These are phyloP conservation scores for Pseudomyrmex cubaensis DNA, from an alignment of 1,140 invertebrate species.

Conservation along the genomic window DNA sequence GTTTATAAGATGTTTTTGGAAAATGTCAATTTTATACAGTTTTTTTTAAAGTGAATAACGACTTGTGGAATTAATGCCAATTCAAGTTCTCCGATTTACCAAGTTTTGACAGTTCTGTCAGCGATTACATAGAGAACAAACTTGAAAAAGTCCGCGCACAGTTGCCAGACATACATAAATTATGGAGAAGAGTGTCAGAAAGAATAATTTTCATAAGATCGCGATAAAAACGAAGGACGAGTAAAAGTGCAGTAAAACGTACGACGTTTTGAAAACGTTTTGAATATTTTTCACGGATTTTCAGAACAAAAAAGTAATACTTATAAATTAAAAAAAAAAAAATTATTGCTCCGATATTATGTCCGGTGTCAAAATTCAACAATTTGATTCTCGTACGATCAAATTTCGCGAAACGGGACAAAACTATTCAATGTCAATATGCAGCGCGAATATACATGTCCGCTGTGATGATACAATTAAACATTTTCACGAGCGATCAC, in stretches of 20 bases:
- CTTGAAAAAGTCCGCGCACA: too few relatives aligned
- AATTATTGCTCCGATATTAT: background rate
- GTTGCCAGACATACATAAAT: too few relatives aligned
- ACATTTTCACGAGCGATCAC: conserved; percentile 34
- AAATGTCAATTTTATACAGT: background rate
- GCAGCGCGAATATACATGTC: background rate
- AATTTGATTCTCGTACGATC: background rate
- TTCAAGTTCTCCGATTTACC: background rate
- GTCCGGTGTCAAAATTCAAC: background rate
- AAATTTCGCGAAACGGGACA: conserved; percentile 27
- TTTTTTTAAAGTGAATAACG: too few relatives aligned
- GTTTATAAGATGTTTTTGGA: background rate
- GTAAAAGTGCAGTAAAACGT: too few relatives aligned
- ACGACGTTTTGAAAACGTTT: too few relatives aligned
- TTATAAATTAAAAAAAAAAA: background rate
- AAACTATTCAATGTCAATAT: conserved; percentile 19
- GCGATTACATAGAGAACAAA: too few relatives aligned
- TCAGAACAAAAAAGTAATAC: too few relatives aligned
- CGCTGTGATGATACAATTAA: background rate
- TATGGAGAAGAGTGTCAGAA: too few relatives aligned
- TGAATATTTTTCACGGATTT: too few relatives aligned
- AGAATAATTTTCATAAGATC: too few relatives aligned
- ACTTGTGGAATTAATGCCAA: background rate
- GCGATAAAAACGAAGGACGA: too few relatives aligned
- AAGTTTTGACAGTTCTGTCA: too few relatives aligned